These are phyloP conservation scores for Rugalucina vietnamica DNA, from an alignment of 2,888 invertebrate genomes.

Conservation along the genomic window DNA sequence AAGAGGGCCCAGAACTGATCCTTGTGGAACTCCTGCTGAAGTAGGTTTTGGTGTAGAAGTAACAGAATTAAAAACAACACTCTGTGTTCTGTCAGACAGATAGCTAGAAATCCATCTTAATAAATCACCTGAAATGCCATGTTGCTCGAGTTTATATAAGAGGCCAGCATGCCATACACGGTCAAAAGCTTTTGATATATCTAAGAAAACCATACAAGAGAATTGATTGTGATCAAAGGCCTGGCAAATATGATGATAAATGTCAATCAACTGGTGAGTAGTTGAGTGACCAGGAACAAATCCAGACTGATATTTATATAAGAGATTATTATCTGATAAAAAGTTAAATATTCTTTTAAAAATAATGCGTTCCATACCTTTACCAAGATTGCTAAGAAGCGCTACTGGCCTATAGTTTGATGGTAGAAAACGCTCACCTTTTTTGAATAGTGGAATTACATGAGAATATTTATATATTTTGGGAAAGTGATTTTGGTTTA, in stretches of 20 bases:
- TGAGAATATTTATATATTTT: background rate
- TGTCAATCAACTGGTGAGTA: conserved; percentile 3
- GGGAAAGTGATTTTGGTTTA: no score
- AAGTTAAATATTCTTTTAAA: conserved; percentile 6
- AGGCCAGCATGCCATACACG: background rate
- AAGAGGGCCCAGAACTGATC: background rate
- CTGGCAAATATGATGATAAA: background rate
- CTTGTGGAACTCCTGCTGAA: conserved; percentile 8
- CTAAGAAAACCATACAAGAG: background rate
- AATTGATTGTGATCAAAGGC: background rate
- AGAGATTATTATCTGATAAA: background rate
- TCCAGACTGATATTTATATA: conserved; percentile 23
- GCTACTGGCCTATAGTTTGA: background rate
- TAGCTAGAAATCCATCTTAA: background rate
- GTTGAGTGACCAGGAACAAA: conserved; percentile 11
- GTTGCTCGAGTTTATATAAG: background rate
- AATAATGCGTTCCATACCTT: background rate
- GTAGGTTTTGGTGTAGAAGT: background rate
- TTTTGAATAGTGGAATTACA: background rate
- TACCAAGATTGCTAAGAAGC: background rate
- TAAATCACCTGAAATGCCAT: background rate
- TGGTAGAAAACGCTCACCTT: background rate
- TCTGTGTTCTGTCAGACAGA: background rate
- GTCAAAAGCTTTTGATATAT: conserved; percentile 8
- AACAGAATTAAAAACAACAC: background rate